Base-by-base conservation (phyloP, 1,140 invertebrate species). In the Portunus trituberculatus region DNA sequence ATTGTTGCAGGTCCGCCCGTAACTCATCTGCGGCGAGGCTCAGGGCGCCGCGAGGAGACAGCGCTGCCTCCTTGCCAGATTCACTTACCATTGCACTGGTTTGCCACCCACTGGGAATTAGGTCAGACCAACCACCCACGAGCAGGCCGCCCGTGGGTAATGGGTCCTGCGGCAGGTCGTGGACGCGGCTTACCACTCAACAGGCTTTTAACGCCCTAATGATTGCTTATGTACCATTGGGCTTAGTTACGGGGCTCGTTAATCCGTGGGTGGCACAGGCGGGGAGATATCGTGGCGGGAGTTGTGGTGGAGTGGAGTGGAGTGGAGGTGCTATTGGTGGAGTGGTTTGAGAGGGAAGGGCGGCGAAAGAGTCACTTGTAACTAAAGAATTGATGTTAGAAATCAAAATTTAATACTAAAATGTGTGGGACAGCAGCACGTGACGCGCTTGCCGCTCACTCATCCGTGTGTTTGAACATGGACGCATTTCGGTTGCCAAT, bases 181-280 rank as follows among this genome's bases (percentile, higher is more conserved):
- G 90, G 90, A 32, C 29, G 59, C 14, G 25, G 29, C 28, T 59
- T 76, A 28, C 39, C 29, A 28, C 39, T 76, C 52, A 31, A 8
- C 28, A 39, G 90, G 90, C 29, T 32, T 31, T 91, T 76, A 91
- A 32, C 90, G n/a, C 29, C 29, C 90, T 91, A 91, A 91, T 91
- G 90, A 25, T 76, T 91, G 90, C 31, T 76, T 91, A n/a, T 32
- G 90, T 59, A 28, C n/a, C 29, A 76, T 32, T 76, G 29, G 12
- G n/a, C 88, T 76, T 45, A 48, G 32, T 90, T 59, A 28, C 59
- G 89, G 32, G n/a, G 89, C 31, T 52, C 46, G 39, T 59, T 67
- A 31, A 76, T 91, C 59, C 20, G 52, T 32, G 14, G n/a, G n/a
- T 32, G 7, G 32, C 25, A 20, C 76, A 84, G 28, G 31, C 31